Base-by-base conservation (phyloP, 1,140 invertebrate species). In the Brachionus plicatilis region DNA sequence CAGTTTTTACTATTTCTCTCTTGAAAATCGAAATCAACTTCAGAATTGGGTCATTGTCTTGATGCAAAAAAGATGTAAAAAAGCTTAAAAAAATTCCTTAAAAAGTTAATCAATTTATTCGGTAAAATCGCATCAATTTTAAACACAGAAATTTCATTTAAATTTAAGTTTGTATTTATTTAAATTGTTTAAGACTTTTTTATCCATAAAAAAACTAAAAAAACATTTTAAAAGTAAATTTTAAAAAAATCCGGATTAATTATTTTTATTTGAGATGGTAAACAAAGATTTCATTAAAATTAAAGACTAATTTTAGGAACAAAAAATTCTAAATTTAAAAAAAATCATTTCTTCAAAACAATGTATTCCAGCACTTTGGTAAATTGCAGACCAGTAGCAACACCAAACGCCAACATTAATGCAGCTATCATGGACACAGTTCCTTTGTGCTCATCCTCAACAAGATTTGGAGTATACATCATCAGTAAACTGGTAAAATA, bases 401-500 rank as follows among this genome's bases (percentile, higher is more conserved):
- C 79, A 65, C 79, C 79, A 68, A 82, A n/a, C 14, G 65, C 79
- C 24, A 82, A 43, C 27, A 56, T 68, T 24, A 82, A 29, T 20
- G 50, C 79, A 41, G 79, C 79, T 20, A 82, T 45, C 79, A 82
- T 82, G 7, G 53, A 60, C 20, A 68, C 53, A 12, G 37, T 60
- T 43, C 79, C 79, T 43, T 43, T 43, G 27, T 82, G 60, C 17
- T 82, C 53, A 82, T 45, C 41, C 11, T 56, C 50, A 33, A 82
- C 53, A 33, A 65, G 43, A 45, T 47, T 82, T 33, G 79, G 79
- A 41, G 79, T 82, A 45, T 82, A 82, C 79, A 82, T 82, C 79
- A 82, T 82, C n/a, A 82, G 43, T 17, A 82, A 65, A 68, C 79
- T 82, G 12, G 79, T 82, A 82, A 82, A 82, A 47, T 82, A 82